phyloP scores from a whole-genome alignment of 2,797 vertebrate genomes.

The Pseudocheirus occidentalis region DNA sequence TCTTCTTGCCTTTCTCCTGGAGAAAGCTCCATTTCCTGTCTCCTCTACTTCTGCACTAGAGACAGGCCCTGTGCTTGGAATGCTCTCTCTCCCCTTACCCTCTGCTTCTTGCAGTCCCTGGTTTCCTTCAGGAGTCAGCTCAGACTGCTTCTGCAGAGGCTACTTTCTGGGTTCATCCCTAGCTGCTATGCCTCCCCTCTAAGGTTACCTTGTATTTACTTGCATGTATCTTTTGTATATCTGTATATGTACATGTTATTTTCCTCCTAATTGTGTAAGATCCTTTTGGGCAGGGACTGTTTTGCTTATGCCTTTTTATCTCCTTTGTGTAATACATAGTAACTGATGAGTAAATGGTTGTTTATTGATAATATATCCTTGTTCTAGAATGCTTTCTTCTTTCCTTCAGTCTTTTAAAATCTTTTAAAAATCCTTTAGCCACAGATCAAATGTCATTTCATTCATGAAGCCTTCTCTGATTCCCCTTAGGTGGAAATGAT shows the following conservation, averaged over 20 bases:
- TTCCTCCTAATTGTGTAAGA: no score
- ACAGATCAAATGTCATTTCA: no score
- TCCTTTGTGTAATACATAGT: no score
- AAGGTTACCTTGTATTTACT: no score
- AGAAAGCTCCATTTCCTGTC: neutral
- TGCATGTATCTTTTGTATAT: no score
- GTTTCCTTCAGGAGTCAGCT: neutral
- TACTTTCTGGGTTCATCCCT: neutral
- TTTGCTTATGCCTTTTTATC: neutral
- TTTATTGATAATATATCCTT: no score
- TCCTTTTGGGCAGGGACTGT: neutral
- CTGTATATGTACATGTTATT: no score
- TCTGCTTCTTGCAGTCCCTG: neutral
- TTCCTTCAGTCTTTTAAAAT: no score
- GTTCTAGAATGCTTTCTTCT: no score
- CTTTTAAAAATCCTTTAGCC: no score
- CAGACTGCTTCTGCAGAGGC: neutral
- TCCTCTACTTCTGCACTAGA: no score
- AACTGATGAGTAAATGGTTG: no score
- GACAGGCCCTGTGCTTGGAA: neutral
- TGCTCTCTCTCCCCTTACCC: neutral
- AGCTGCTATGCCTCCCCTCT: neutral
- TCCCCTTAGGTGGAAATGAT: constrained; percentile 22
- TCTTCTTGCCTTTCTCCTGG: neutral
- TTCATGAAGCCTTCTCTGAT: neutral